Evolutionary conservation across 2,797 vertebrate species (phyloP).

Genomic region (Tamandua tetradactyla): DNA sequence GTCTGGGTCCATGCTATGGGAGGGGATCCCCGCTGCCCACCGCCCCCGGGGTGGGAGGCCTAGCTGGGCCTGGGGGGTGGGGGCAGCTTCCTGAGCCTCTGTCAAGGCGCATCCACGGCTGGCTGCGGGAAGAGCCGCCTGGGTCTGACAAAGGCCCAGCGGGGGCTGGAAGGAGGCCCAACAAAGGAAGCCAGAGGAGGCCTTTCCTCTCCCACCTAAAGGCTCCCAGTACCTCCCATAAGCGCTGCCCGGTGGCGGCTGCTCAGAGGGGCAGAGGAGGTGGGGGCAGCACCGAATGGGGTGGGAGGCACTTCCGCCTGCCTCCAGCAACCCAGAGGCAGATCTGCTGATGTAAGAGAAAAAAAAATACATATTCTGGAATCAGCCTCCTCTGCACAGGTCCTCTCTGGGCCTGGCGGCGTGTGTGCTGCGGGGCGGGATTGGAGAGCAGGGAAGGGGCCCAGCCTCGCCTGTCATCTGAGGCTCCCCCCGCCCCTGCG

Average conservation of each 20-base stretch:
- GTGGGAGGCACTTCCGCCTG: background rate
- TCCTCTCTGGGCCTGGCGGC: background rate
- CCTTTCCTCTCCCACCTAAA: constrained; percentile 29
- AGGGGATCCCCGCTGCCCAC: background rate
- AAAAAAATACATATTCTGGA: constrained; percentile 15
- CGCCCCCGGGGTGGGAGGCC: background rate
- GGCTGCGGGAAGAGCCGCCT: background rate
- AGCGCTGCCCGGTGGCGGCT: background rate
- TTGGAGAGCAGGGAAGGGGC: background rate
- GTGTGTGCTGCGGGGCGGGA: background rate
- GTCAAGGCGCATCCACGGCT: background rate
- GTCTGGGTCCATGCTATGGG: background rate
- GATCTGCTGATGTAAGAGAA: constrained; percentile 52
- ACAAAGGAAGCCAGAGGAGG: constrained; percentile 60
- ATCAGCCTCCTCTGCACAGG: background rate
- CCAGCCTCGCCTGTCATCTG: background rate
- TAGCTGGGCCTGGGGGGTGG: background rate
- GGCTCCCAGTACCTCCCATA: constrained; percentile 63
- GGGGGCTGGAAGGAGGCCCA: constrained; percentile 3
- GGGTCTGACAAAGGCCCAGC: constrained; percentile 77
- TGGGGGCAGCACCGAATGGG: background rate
- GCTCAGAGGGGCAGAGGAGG: constrained; percentile 22
- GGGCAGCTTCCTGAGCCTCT: background rate
- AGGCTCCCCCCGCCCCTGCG: background rate
- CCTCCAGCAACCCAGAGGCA: constrained; percentile 5